Base-by-base conservation (phyloP, 2,113 vertebrate genomes). In the Haliaeetus leucogaster region DNA sequence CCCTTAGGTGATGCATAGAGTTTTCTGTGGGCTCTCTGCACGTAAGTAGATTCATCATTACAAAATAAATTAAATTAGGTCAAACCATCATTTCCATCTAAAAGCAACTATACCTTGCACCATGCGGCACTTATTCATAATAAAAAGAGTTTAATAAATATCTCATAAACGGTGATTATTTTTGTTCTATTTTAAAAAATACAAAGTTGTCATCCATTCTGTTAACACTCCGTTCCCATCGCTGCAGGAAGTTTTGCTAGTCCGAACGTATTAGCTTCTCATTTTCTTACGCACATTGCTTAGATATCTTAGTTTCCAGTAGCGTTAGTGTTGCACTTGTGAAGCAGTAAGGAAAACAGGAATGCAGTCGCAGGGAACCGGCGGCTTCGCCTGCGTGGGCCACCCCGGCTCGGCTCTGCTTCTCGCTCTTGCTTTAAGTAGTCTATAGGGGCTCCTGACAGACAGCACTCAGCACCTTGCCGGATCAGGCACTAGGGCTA, bases 401-500 rank as follows among this genome's bases (percentile, higher is more conserved):
- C 19, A 16, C 90, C 72, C 87, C 11, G 19, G 85, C 80, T 89
- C 92, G 26, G 93, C 93, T 61, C 86, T 4, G 86, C 93, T 65
- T 62, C 93, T 85, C 6, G 9, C 81, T 89, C 92, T 25, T 13
- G 74, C 91, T 56, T 5, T 6, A 7, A 8, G 61, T 25, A 73
- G 66, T 82, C 93, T 73, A 40, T 20, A 23, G 96, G 97, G 95
- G 82, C 91, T 97, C 93, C 95, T 94, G 82, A 76, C 93, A 83
- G 84, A 47, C 96, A 96, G 94, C 95, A 73, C 97, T 97, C 96
- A 97, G 97, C 96, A 97, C 96, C 97, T 97, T 82, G 95, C 94
- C 74, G 11, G 96, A 91, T 97, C 96, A 97, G 97, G 97, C 95
- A 97, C 95, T 97, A 97, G 95, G 96, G 95, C 96, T 97, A 82